Base-by-base conservation (phyloP, 2,888 invertebrate genomes). In the Lycaena phlaeas region DNA sequence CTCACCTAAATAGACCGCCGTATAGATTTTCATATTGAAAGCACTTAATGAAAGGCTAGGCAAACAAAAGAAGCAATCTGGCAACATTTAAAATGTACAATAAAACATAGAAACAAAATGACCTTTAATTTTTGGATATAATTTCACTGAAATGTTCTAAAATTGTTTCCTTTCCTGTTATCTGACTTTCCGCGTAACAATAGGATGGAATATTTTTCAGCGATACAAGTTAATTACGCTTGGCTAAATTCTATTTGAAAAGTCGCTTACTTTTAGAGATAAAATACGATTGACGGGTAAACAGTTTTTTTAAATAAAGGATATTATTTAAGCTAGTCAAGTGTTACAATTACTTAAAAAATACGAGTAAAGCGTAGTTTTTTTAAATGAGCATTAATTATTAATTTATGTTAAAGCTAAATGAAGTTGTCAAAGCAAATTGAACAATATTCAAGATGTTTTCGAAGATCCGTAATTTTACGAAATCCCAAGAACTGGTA, bases 11-110 rank as follows among this genome's bases (percentile, higher is more conserved):
- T 9, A 12, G 12, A 18, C 22, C 34, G 18, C 11, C 12, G 22
- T 18, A 34, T 34, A 34, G 34, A 34, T 12, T 22, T 22, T 10
- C 30, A 9, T 27, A 40, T 40, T 31, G 27, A 31, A 27, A 31
- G 17, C 25, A 26, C 40, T 40, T 30, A 27, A 17, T 38, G 37
- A 17, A 40, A 40, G 22, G 10, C 26, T 26, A 40, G 30, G 12
- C 31, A 31, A 27, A 40, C 40, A 40, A 40, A 27, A 40, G 40
- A 30, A 30, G 15, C 31, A 27, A 40, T 40, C 40, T 40, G 31
- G 31, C 26, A 40, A 25, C 40, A 31, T 31, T 40, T 30, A 31
- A 39, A 39, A 39, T 31, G 10, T 14, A 39, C 10, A 30, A 30
- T 39, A n/a, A n/a, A n/a, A n/a, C n/a, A n/a, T n/a, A 31, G 39